Conservation (phyloP, 2,113 vertebrate genomes). For the Deroptyus accipitrinus region DNA sequence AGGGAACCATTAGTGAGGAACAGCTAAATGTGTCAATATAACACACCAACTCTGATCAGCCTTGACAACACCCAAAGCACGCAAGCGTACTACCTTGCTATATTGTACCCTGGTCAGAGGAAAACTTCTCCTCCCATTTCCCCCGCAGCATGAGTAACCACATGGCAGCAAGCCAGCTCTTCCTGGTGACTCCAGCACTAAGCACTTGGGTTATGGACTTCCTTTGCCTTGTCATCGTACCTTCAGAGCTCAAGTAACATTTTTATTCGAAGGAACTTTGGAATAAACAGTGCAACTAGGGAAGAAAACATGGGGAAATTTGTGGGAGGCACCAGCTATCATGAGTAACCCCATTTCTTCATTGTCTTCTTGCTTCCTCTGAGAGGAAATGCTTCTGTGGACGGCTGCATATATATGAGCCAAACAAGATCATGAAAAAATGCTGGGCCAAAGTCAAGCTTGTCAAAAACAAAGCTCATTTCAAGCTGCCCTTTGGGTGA, state of each 20-base stretch:
- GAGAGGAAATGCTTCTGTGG: constrained; percentile 25
- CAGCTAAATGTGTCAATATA: neutral
- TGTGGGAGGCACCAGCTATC: neutral
- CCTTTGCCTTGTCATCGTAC: neutral
- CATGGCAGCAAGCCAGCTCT: neutral
- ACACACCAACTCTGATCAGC: neutral
- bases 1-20: neutral
- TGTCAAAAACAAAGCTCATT: neutral
- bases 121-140: neutral
- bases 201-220: neutral
- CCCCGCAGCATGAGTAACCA: neutral
- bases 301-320: neutral
- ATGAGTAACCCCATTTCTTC: constrained; percentile 13
- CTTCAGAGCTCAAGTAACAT: neutral
- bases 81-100: neutral
- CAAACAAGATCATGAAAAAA: neutral
- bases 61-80: neutral
- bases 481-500: neutral
- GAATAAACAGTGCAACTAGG: neutral
- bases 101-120: neutral
- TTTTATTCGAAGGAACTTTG: neutral
- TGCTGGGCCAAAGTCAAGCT: neutral
- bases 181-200: neutral
- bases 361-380: constrained; percentile 40
- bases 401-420: neutral